These are phyloP conservation scores for Drepana arcuata DNA, from an alignment of 1,140 invertebrate genomes.

Conservation along the genomic window DNA sequence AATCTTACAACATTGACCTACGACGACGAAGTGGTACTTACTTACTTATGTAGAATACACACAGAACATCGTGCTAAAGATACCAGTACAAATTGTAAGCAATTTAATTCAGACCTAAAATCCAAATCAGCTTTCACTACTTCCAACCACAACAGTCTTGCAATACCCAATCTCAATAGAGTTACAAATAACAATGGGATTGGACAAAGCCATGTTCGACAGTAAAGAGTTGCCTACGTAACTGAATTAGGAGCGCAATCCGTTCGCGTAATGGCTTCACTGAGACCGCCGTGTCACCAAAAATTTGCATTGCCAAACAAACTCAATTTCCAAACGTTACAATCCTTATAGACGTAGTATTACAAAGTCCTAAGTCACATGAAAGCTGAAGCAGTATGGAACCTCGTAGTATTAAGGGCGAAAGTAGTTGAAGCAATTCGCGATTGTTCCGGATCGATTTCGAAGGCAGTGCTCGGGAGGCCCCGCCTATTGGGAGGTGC, in stretches of 20 bases:
- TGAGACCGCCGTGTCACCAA: slow-evolving; percentile 53
- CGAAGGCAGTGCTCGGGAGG: slow-evolving; percentile 55
- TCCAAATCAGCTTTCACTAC: slow-evolving; percentile 17
- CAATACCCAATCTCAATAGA: slow-evolving; percentile 12
- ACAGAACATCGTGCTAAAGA: no score
- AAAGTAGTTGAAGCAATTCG: slow-evolving; percentile 39
- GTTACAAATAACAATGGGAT: slow-evolving; percentile 35
- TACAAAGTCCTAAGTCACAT: slow-evolving; percentile 31
- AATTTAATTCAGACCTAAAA: slow-evolving; percentile 1
- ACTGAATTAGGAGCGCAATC: slow-evolving; percentile 58
- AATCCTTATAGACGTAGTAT: slow-evolving; percentile 13
- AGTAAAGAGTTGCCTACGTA: slow-evolving; percentile 61
- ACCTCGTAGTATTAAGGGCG: slow-evolving; percentile 23
- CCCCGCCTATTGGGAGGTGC: slow-evolving; percentile 65
- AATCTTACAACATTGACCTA: no score
- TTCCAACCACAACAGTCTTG: slow-evolving; percentile 17
- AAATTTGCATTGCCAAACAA: slow-evolving; percentile 47
- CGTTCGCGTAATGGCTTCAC: slow-evolving; percentile 56
- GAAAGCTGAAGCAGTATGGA: slow-evolving; percentile 9
- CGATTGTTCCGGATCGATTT: slow-evolving; percentile 52
- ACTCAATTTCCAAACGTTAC: slow-evolving; percentile 26
- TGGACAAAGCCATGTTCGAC: slow-evolving; percentile 29
- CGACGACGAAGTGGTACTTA: no score
- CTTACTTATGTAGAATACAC: no score
- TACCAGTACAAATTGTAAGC: not conserved